phyloP scores from a whole-genome alignment of 2,888 invertebrate species.

The Morpho helenor region DNA sequence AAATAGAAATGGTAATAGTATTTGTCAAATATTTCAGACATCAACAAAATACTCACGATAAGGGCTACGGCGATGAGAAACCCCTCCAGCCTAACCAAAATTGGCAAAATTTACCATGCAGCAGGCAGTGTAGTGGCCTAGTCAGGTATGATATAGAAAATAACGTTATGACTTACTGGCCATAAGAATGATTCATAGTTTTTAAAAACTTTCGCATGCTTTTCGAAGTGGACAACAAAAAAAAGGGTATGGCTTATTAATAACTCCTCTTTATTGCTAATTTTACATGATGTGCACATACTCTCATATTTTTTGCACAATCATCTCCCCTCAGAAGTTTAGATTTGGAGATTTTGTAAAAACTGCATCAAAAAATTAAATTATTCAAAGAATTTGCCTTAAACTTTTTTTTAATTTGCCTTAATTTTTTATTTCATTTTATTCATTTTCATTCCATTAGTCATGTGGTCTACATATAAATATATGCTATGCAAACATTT shows the following conservation, averaged over 20 bases:
- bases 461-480: too few relatives aligned
- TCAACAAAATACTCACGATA: constrained; percentile 38
- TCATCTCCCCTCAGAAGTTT: too few relatives aligned
- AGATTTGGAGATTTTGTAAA: too few relatives aligned
- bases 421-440: too few relatives aligned
- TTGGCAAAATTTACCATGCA: constrained; percentile 60
- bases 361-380: too few relatives aligned
- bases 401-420: too few relatives aligned
- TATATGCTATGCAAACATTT: too few relatives aligned
- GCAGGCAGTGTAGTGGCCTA: constrained; percentile 63
- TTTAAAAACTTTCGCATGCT: constrained; percentile 48
- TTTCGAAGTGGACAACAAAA: constrained; percentile 41
- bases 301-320: background rate
- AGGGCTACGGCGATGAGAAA: constrained; percentile 37
- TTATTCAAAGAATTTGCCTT: too few relatives aligned
- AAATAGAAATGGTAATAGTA: background rate
- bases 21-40: constrained; percentile 34
- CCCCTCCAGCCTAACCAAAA: constrained; percentile 47
- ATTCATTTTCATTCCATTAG: too few relatives aligned
- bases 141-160: constrained; percentile 64
- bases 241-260: constrained; percentile 44
- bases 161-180: constrained; percentile 53
- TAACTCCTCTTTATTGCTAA: background rate
- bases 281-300: background rate
- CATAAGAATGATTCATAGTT: constrained; percentile 41